Conservation (phyloP, 1,140 invertebrate genomes). For the Danaus melanippus region DNA sequence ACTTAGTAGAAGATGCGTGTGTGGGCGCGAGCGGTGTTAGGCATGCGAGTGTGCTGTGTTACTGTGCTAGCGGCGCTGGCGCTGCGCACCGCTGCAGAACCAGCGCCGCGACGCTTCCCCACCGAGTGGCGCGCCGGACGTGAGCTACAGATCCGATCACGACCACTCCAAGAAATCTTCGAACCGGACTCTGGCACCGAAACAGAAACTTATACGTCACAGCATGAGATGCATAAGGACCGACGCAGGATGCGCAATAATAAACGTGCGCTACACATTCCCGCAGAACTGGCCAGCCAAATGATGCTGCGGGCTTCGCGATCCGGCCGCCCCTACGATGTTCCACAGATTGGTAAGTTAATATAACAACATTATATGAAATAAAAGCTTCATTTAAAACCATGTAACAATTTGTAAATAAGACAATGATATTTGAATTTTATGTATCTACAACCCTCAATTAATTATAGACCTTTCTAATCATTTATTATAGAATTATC, state of each 20-base stretch:
- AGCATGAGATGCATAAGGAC: constrained; percentile 40
- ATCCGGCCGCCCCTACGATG: constrained; percentile 59
- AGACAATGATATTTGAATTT: too few species aligned
- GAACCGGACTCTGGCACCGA: constrained; percentile 33
- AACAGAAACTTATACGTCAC: constrained; percentile 23
- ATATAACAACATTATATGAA: too few species aligned
- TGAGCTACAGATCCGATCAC: constrained; percentile 43
- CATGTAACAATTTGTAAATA: too few species aligned
- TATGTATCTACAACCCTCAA: too few species aligned
- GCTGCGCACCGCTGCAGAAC: constrained; percentile 53
- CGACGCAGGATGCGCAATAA: constrained; percentile 43
- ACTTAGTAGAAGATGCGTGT: constrained; percentile 58
- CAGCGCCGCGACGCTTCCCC: constrained; percentile 43
- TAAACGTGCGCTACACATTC: constrained; percentile 51
- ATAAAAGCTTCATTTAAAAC: too few species aligned
- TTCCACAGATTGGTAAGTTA: constrained; percentile 64
- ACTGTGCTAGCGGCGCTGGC: constrained; percentile 56
- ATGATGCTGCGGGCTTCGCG: constrained; percentile 64
- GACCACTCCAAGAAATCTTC: constrained; percentile 50
- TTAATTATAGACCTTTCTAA: too few species aligned
- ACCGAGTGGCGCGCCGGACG: constrained; percentile 46
- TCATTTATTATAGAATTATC: too few species aligned
- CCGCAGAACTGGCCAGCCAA: constrained; percentile 56
- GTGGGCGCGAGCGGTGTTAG: constrained; percentile 41
- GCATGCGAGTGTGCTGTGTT: constrained; percentile 58